Evolutionary conservation across 35 echinoderm and acorn worm species (phyloP), one percentile per base, ranked within the genome.

Genomic region (Lytechinus pictus): DNA sequence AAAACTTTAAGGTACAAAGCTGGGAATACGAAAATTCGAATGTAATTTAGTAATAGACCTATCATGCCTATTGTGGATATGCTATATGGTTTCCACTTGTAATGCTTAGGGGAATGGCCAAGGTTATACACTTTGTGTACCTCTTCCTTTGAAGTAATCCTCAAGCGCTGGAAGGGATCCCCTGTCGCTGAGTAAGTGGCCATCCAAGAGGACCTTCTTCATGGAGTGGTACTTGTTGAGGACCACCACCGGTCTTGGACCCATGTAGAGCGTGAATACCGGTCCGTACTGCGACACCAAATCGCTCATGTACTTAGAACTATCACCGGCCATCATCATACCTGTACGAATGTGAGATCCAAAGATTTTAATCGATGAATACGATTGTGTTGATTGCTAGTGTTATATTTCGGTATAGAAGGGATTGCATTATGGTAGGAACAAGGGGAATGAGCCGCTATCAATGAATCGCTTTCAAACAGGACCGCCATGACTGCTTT

Each of bases 141-240:
- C 96, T 88, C 96, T 27, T 27, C 96, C 96, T 92, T 95, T 97
- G 94, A 97, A 97, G 90, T 97, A 97, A 86, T 97, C 94, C 56
- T 97, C 90, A 55, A 97, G 87, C 4, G 95, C 96, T 51, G 96
- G 96, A 8, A 87, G 44, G 1, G 94, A 55, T 12, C 94, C 96
- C 53, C 96, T 61, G 51, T 97, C 94, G 55, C 89, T 97, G 54
- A 97, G 91, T 52, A 97, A 33, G 86, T 97, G 54, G 4, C 86
- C 87, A 27, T 95, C 61, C 24, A 87, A 29, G 19, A 95, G n/a
- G n/a, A 91, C 54, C 29, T 97, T 56, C 54, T 72, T 97, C 87
- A 94, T 94, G 13, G 89, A 54, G 54, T 91, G 44, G 87, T 94
- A 86, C 19, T 56, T 94, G 27, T 97, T 97, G 87, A 97, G 94